A percentile compares a stretch with the other conserved stretches of the same genome.
Conservation (phyloP, 2,797 vertebrate species). For the Holocentrus rufus region DNA sequence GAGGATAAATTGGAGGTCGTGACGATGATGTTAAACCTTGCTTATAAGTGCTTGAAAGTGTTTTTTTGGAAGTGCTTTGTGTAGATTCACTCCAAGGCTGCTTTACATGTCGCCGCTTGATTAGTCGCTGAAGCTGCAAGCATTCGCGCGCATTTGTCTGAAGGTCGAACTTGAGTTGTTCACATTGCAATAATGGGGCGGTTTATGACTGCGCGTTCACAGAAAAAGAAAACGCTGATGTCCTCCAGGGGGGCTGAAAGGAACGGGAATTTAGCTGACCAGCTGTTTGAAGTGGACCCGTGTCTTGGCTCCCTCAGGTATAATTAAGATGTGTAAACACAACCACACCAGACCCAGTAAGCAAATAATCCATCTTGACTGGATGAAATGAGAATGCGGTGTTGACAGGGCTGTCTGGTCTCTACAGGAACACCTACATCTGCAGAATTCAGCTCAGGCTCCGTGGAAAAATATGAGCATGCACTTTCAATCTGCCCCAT, state of each 20-base stretch:
- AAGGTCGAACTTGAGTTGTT: slow-evolving; percentile 26
- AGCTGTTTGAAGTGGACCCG: slow-evolving; percentile 23
- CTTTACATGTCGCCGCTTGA: neutral
- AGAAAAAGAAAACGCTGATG: slow-evolving; percentile 31
- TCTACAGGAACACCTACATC: neutral
- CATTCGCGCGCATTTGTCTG: slow-evolving; percentile 2
- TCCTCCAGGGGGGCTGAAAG: neutral
- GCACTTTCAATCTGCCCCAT: no score
- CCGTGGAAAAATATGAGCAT: neutral
- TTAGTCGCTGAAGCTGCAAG: neutral
- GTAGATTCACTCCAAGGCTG: neutral
- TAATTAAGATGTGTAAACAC: slow-evolving; percentile 24
- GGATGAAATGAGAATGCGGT: neutral
- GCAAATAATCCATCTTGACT: slow-evolving; percentile 4
- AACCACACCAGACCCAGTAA: neutral
- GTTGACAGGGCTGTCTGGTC: slow-evolving; percentile 2
- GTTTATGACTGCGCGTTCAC: slow-evolving; percentile 8
- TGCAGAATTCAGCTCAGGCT: slow-evolving; percentile 1
- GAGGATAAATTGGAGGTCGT: no score
- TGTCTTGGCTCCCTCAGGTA: slow-evolving; percentile 6
- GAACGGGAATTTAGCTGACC: slow-evolving; percentile 24
- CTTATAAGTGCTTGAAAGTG: neutral
- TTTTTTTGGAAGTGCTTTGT: neutral
- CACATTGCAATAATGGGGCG: slow-evolving; percentile 10
- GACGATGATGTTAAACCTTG: no score